phyloP scores from a whole-genome alignment of 2,888 invertebrate genomes.

The Ornithoptera priamus region DNA sequence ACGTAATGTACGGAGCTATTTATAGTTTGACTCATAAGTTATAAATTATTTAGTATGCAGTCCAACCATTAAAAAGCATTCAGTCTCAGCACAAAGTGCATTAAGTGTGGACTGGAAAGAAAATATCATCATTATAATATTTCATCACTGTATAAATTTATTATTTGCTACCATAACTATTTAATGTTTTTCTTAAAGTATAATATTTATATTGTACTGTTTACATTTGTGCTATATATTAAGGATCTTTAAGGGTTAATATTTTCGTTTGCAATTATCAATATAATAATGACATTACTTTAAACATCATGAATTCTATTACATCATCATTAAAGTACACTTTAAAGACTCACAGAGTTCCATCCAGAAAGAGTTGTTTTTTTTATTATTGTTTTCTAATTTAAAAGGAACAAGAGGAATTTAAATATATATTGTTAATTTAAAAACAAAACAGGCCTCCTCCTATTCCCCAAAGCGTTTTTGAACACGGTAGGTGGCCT shows the following conservation, averaged over 20 bases:
- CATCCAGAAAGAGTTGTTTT: background rate
- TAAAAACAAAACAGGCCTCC: slow-evolving; percentile 20
- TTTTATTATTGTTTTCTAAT: slow-evolving; percentile 20
- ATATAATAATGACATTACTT: too few species aligned
- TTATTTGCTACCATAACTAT: background rate
- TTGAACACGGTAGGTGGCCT: slow-evolving; percentile 29
- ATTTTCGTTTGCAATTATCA: too few species aligned
- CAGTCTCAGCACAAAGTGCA: slow-evolving; percentile 53
- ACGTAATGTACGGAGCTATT: slow-evolving; percentile 41
- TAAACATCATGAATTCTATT: background rate
- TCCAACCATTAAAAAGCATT: slow-evolving; percentile 70
- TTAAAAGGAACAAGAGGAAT: slow-evolving; percentile 12
- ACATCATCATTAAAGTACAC: background rate
- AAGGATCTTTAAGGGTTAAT: background rate
- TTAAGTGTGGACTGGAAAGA: slow-evolving; percentile 40
- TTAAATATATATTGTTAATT: slow-evolving; percentile 26
- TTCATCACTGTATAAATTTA: background rate
- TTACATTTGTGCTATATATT: background rate
- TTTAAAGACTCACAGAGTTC: background rate
- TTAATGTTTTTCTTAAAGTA: background rate
- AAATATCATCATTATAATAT: slow-evolving; percentile 17
- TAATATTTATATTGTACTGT: background rate
- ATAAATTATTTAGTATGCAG: slow-evolving; percentile 56
- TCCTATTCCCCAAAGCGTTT: slow-evolving; percentile 15
- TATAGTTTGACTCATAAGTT: slow-evolving; percentile 44